Percentiles rank a stretch among this genome's conserved stretches.
Evolutionary conservation across 2,888 invertebrate genomes (phyloP).

Genomic region (Spodoptera exigua): DNA sequence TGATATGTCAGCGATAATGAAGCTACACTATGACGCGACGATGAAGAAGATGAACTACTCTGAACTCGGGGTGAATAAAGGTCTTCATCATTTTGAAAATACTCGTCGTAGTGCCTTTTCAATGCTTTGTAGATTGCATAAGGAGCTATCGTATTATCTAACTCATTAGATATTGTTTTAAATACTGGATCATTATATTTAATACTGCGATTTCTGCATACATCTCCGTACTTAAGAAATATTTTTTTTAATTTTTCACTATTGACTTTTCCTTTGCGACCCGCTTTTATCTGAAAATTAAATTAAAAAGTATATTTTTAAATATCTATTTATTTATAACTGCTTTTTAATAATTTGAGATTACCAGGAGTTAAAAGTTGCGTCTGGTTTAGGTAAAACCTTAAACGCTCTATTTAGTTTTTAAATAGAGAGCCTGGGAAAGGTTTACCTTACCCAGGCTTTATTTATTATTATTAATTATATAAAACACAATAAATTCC

Average conservation of each 20-base stretch:
- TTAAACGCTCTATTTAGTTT: slow-evolving; percentile 39
- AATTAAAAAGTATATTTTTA: slow-evolving; percentile 41
- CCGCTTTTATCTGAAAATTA: slow-evolving; percentile 38
- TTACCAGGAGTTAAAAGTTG: slow-evolving; percentile 40
- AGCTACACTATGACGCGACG: slow-evolving; percentile 37
- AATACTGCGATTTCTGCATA: slow-evolving; percentile 39
- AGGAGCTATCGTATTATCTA: slow-evolving; percentile 38
- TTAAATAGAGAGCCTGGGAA: slow-evolving; percentile 40
- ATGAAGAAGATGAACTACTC: slow-evolving; percentile 40
- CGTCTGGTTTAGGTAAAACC: slow-evolving; percentile 40
- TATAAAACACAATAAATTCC: slow-evolving; percentile 37
- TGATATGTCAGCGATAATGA: slow-evolving; percentile 40
- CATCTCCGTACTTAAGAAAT: slow-evolving; percentile 39
- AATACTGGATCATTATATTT: slow-evolving; percentile 44
- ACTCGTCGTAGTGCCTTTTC: slow-evolving; percentile 38
- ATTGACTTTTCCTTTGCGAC: slow-evolving; percentile 38
- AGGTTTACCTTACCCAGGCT: slow-evolving; percentile 15
- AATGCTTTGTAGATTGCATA: slow-evolving; percentile 39
- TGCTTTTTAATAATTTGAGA: slow-evolving; percentile 36
- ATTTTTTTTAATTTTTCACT: slow-evolving; percentile 37
- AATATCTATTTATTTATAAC: slow-evolving; percentile 16
- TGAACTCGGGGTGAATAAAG: slow-evolving; percentile 32
- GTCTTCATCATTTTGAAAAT: slow-evolving; percentile 38
- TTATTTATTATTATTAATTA: slow-evolving; percentile 36
- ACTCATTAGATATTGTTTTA: slow-evolving; percentile 38